Conservation (phyloP, 2,113 vertebrate genomes). For the Rallus limicola region DNA sequence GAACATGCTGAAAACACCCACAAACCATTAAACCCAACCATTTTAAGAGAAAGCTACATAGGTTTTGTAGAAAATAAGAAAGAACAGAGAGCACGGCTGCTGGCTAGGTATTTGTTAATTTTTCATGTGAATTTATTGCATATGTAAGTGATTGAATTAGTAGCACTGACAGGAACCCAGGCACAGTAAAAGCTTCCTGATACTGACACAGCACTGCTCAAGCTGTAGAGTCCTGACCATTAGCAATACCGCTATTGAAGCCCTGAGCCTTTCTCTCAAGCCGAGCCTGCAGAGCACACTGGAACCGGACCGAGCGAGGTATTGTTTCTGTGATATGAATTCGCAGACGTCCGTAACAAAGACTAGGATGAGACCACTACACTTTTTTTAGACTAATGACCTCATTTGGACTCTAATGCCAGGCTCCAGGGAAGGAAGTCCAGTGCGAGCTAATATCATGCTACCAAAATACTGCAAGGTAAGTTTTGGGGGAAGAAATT, state of each 20-base stretch:
- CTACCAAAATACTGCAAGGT: slow-evolving; percentile 75
- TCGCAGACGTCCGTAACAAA: neutral
- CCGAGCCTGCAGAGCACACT: neutral
- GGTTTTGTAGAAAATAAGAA: neutral
- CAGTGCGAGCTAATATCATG: slow-evolving; percentile 49
- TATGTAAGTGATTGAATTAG: slow-evolving; percentile 71
- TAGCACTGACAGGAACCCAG: slow-evolving; percentile 68
- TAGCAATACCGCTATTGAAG: neutral
- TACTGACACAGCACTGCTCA: slow-evolving; percentile 58
- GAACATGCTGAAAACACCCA: neutral
- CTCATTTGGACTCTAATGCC: slow-evolving; percentile 38
- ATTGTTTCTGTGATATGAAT: neutral
- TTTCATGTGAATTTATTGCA: slow-evolving; percentile 73
- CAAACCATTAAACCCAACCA: neutral
- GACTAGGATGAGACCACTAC: slow-evolving; percentile 20
- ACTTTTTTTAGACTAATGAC: neutral
- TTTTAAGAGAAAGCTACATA: neutral
- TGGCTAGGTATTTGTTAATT: slow-evolving; percentile 65
- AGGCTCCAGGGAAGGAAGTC: slow-evolving; percentile 20
- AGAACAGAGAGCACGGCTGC: neutral
- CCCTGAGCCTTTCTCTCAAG: neutral
- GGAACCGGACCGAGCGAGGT: neutral
- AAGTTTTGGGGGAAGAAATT: neutral
- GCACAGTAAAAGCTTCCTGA: slow-evolving; percentile 72
- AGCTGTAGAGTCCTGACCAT: slow-evolving; percentile 37